Percentiles rank a stretch among this genome's conserved stretches.
These are phyloP conservation scores for Petrophora chlorosata DNA, from an alignment of 2,888 invertebrate species.

Conservation along the genomic window DNA sequence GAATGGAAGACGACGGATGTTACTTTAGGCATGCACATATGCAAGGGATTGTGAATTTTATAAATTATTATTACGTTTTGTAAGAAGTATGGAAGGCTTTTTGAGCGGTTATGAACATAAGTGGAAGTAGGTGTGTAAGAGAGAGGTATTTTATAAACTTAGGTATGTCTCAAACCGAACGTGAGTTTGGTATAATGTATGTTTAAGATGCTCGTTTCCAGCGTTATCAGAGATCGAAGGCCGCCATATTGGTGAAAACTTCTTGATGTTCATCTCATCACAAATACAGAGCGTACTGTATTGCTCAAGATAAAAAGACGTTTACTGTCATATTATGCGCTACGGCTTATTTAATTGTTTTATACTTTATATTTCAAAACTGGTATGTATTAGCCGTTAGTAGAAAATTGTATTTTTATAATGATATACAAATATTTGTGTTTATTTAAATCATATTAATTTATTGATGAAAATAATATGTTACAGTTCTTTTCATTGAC, in stretches of 20 bases:
- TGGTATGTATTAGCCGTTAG: not conserved
- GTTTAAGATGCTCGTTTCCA: constrained; percentile 70
- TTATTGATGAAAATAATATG: too few species aligned
- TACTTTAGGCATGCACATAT: constrained; percentile 82
- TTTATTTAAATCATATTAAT: too few species aligned
- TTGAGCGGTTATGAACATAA: constrained; percentile 56
- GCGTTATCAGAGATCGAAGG: constrained; percentile 67
- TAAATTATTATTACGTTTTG: constrained; percentile 80
- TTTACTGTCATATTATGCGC: not conserved
- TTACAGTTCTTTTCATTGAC: too few species aligned
- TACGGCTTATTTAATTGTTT: not conserved
- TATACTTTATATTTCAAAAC: not conserved
- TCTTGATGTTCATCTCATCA: constrained; percentile 65
- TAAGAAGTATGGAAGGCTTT: constrained; percentile 66
- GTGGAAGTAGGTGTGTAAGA: constrained; percentile 52
- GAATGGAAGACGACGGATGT: constrained; percentile 75
- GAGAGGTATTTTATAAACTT: constrained; percentile 75
- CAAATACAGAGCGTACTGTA: constrained; percentile 35
- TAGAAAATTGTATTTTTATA: constrained; percentile 19
- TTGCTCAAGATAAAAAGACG: constrained; percentile 19
- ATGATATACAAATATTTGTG: constrained; percentile 11
- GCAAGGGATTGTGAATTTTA: constrained; percentile 82
- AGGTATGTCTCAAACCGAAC: constrained; percentile 70
- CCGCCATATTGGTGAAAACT: constrained; percentile 77
- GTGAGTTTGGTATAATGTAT: constrained; percentile 68